A percentile compares a stretch with the other conserved stretches of the same genome.
Evolutionary conservation across 1,140 invertebrate genomes (phyloP).

Genomic region (Coptotermes formosanus): DNA sequence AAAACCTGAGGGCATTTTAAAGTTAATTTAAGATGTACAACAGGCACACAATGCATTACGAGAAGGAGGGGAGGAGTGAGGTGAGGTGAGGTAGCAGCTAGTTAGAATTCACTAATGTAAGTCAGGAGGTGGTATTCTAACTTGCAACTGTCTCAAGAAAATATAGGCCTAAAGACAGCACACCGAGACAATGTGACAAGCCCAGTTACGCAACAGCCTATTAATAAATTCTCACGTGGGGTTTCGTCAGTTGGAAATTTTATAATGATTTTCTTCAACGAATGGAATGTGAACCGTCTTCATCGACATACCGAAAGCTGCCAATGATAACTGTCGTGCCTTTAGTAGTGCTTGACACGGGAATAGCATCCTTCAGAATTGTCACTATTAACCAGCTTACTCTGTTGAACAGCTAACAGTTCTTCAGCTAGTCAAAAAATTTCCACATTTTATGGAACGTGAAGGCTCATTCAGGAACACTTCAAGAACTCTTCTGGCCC

Average conservation of each 20-base stretch:
- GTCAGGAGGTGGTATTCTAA: neutral
- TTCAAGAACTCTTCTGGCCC: too few species aligned
- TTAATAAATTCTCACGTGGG: neutral
- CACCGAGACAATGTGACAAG: neutral
- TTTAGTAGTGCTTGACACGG: too few species aligned
- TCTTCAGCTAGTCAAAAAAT: too few species aligned
- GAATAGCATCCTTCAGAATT: too few species aligned
- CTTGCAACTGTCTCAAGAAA: neutral
- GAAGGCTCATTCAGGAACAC: too few species aligned
- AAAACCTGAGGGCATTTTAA: constrained; percentile 27
- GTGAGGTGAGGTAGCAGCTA: neutral
- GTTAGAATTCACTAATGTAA: constrained; percentile 17
- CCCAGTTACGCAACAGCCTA: neutral
- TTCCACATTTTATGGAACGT: too few species aligned
- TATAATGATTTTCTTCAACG: neutral
- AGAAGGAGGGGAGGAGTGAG: neutral
- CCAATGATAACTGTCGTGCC: too few species aligned
- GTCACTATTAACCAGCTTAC: too few species aligned
- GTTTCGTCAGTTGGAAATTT: neutral
- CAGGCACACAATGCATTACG: constrained; percentile 27
- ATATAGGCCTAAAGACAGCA: neutral
- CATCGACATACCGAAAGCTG: too few species aligned
- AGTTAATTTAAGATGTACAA: constrained; percentile 31
- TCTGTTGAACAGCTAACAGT: too few species aligned
- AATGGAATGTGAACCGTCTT: neutral